phyloP scores from a whole-genome alignment of 2,888 invertebrate species.

The Lepas anatifera region DNA sequence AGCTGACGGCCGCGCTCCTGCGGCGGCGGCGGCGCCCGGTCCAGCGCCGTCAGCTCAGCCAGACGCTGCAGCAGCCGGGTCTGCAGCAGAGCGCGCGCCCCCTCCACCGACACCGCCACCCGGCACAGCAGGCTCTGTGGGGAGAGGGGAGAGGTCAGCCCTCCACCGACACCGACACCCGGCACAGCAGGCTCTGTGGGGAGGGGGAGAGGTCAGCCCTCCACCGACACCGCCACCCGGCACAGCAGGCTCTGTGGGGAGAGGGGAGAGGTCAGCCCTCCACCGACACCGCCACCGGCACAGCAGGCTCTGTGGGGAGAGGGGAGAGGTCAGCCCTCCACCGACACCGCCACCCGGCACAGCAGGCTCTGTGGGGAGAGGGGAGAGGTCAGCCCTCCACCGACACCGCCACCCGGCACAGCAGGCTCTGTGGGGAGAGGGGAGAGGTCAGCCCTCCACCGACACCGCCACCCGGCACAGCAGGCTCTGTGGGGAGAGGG shows the following conservation, averaged over 20 bases:
- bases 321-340: no score
- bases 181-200: slow-evolving; percentile 18
- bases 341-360: no score
- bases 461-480: no score
- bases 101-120: slow-evolving; percentile 52
- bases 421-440: no score
- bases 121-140: slow-evolving; percentile 50
- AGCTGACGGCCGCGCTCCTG: slow-evolving; percentile 63
- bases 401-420: background rate
- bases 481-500: slow-evolving; percentile 22
- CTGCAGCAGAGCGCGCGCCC: slow-evolving; percentile 37
- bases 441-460: no score
- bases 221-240: no score
- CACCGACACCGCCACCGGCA: no score
- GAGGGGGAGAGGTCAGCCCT: slow-evolving; percentile 18
- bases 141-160: slow-evolving; percentile 21
- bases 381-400: no score
- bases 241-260: slow-evolving; percentile 15
- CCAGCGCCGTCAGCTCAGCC: slow-evolving; percentile 49
- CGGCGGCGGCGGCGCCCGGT: slow-evolving; percentile 18
- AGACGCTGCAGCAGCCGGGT: slow-evolving; percentile 44
- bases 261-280: slow-evolving; percentile 42
- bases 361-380: slow-evolving; percentile 19
- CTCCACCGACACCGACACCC: no score
- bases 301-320: slow-evolving; percentile 33